Conservation (phyloP, 2,113 vertebrate species). For the Trichomycterus rosablanca region DNA sequence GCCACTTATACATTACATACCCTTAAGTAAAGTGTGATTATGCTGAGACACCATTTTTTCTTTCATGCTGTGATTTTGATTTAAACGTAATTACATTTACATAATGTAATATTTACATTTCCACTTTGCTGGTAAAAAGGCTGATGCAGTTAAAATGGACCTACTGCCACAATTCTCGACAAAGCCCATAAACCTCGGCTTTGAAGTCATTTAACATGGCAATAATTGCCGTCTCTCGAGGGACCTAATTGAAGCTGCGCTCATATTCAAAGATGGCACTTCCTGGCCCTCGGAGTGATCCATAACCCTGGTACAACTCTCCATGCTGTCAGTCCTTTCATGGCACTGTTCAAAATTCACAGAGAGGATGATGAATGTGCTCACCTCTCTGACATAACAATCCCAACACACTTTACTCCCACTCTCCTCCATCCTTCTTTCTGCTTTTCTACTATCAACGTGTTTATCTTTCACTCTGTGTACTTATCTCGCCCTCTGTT, state of each 20-base stretch:
- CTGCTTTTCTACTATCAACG: constrained; percentile 3
- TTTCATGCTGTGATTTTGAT: too few species aligned
- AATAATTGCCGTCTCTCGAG: constrained; percentile 43
- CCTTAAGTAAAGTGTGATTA: too few species aligned
- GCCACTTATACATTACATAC: too few species aligned
- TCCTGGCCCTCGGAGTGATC: constrained; percentile 31
- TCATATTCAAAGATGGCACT: constrained; percentile 21
- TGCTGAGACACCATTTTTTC: too few species aligned
- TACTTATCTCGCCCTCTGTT: constrained; percentile 7
- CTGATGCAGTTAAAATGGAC: not conserved
- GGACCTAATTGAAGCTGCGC: constrained; percentile 22
- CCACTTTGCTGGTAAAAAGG: too few species aligned
- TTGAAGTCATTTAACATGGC: constrained; percentile 46
- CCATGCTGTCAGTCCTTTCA: constrained; percentile 32
- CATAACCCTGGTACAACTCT: constrained; percentile 40
- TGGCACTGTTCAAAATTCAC: constrained; percentile 27
- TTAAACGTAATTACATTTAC: too few species aligned
- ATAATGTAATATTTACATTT: too few species aligned
- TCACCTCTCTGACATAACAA: constrained; percentile 33
- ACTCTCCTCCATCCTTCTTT: constrained; percentile 10
- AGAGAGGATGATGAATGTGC: constrained; percentile 42
- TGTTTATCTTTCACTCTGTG: constrained; percentile 23
- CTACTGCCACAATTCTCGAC: constrained; percentile 24
- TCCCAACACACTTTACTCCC: constrained; percentile 24
- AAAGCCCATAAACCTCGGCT: constrained; percentile 32